A percentile compares a stretch with the other conserved stretches of the same genome.
Conservation (phyloP, 2,113 vertebrate species). For the Calyptommatus sinebrachiatus region DNA sequence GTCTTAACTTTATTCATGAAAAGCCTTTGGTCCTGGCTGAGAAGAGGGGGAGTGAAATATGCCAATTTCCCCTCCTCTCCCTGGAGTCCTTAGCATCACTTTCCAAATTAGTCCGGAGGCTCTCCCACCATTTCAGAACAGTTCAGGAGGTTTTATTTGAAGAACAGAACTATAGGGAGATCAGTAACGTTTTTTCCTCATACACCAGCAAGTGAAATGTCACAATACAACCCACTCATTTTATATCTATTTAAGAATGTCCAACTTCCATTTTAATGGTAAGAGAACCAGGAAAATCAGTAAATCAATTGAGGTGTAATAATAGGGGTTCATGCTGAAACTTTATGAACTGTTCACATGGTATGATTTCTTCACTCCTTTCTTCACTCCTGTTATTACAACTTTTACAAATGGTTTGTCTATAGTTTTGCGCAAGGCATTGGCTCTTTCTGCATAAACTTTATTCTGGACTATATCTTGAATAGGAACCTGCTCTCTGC, state of each 20-base stretch:
- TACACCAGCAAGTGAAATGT: not conserved
- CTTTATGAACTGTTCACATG: not conserved
- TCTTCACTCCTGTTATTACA: not conserved
- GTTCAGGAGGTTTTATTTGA: too few relatives aligned
- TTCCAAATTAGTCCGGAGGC: too few relatives aligned
- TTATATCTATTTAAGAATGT: not conserved
- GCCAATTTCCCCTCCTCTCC: too few relatives aligned
- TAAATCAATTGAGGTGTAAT: not conserved
- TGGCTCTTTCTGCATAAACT: too few relatives aligned
- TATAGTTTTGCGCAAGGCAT: not conserved
- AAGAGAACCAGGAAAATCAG: not conserved
- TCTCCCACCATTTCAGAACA: too few relatives aligned
- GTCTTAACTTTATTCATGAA: too few relatives aligned
- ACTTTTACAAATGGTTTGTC: not conserved
- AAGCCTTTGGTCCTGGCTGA: too few relatives aligned
- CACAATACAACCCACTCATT: not conserved
- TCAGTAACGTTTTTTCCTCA: not conserved
- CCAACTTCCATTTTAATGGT: not conserved
- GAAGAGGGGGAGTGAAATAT: too few relatives aligned
- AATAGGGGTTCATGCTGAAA: not conserved
- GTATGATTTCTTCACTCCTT: not conserved
- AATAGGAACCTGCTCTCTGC: too few relatives aligned
- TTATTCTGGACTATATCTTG: too few relatives aligned
- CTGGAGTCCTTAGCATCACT: too few relatives aligned
- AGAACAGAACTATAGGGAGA: too few relatives aligned